phyloP scores from a whole-genome alignment of 1,140 invertebrate species.

The Ooceraea biroi region DNA sequence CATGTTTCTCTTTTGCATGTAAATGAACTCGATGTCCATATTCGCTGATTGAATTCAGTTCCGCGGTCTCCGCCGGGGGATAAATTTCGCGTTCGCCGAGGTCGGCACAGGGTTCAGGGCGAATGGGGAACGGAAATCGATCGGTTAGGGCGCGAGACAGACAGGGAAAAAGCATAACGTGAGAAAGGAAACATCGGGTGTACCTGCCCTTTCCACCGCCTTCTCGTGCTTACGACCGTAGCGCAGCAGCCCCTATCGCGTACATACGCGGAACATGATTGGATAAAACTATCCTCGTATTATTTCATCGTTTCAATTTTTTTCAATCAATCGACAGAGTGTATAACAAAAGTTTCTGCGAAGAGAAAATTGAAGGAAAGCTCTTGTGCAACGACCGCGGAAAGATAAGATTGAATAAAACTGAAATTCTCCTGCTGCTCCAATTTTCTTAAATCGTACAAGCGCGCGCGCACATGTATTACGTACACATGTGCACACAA shows the following conservation, averaged over 20 bases:
- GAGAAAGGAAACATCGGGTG: conserved; percentile 60
- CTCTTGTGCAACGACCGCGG: not conserved
- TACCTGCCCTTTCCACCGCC: not conserved
- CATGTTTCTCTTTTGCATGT: conserved; percentile 37
- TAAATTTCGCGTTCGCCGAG: conserved; percentile 57
- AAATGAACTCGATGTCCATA: conserved; percentile 34
- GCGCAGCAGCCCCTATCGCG: conserved; percentile 37
- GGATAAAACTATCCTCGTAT: conserved; percentile 44
- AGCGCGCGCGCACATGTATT: not conserved
- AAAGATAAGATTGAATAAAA: not conserved
- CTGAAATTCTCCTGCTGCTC: not conserved
- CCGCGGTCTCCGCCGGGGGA: conserved; percentile 23
- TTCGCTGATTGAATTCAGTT: conserved; percentile 53
- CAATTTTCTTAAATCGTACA: conserved; percentile 19
- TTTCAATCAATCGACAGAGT: not conserved
- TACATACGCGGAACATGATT: not conserved
- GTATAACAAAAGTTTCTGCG: not conserved
- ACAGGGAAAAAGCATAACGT: conserved; percentile 58
- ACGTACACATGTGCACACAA: not conserved
- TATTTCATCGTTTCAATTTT: not conserved
- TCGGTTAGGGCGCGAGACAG: conserved; percentile 45
- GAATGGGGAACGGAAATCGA: conserved; percentile 45
- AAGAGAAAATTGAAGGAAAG: not conserved
- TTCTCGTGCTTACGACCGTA: not conserved
- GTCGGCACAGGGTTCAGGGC: conserved; percentile 4